These are phyloP conservation scores for Ormia ochracea DNA, from an alignment of 2,888 invertebrate genomes.

Conservation along the genomic window DNA sequence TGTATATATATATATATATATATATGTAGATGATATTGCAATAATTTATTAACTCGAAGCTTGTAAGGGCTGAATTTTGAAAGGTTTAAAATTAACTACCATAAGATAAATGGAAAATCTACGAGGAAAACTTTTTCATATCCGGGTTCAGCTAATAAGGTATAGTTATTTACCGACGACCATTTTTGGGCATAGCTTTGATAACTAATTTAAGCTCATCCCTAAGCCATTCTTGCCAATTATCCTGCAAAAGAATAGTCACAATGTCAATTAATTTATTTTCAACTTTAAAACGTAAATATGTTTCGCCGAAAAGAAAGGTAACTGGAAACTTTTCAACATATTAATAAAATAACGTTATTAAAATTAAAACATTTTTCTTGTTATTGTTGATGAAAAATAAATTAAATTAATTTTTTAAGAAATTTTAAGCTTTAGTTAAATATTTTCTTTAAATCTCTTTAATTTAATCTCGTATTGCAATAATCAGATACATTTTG, in stretches of 20 bases:
- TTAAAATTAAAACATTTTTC: neutral
- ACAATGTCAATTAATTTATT: neutral
- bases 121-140: neutral
- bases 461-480: too few relatives aligned
- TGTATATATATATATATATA: too few relatives aligned
- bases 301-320: neutral
- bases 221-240: slow-evolving; percentile 75
- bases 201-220: slow-evolving; percentile 73
- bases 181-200: slow-evolving; percentile 65
- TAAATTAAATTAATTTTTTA: neutral
- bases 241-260: slow-evolving; percentile 69
- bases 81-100: slow-evolving; percentile 6
- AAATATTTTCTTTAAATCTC: neutral
- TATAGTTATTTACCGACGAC: slow-evolving; percentile 52
- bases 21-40: slow-evolving; percentile 46
- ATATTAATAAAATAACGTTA: too few relatives aligned
- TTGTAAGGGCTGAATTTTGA: slow-evolving; percentile 36
- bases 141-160: slow-evolving; percentile 1
- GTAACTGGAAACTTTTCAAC: neutral
- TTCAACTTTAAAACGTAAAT: slow-evolving; percentile 3
- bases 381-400: neutral
- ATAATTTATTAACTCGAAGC: slow-evolving; percentile 24
- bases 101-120: slow-evolving; percentile 45
- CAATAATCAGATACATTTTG: too few relatives aligned
- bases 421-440: too few relatives aligned